Evolutionary conservation across 2,113 vertebrate species (phyloP).

Genomic region (Rousettus leschenaultii): DNA sequence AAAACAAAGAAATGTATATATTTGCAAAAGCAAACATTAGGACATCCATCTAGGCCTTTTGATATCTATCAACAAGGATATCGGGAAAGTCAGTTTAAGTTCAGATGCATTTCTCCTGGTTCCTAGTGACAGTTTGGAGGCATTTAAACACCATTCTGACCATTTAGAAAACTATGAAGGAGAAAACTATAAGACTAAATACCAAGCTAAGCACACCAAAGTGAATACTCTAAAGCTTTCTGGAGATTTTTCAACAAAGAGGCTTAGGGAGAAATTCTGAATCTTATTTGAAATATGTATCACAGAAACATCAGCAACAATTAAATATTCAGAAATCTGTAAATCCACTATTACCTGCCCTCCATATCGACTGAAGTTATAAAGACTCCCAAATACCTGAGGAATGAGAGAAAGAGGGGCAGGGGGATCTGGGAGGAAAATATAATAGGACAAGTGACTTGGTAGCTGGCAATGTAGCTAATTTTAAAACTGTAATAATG

Average conservation of each 20-base stretch:
- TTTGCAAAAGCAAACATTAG: slow-evolving; percentile 82
- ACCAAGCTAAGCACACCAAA: not conserved
- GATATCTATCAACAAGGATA: slow-evolving; percentile 74
- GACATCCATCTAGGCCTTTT: slow-evolving; percentile 69
- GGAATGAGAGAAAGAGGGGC: not conserved
- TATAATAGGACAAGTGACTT: not conserved
- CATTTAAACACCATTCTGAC: slow-evolving; percentile 66
- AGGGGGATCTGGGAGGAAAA: not conserved
- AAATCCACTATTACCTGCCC: not conserved
- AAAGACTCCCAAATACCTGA: not conserved
- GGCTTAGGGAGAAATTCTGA: not conserved
- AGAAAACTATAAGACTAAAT: not conserved
- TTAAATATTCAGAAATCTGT: not conserved
- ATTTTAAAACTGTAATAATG: not conserved
- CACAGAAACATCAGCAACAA: not conserved
- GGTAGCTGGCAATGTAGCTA: not conserved
- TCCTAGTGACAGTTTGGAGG: slow-evolving; percentile 70
- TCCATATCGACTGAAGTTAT: not conserved
- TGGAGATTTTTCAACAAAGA: not conserved
- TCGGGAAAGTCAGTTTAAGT: slow-evolving; percentile 73
- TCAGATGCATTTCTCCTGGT: slow-evolving; percentile 72
- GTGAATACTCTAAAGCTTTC: not conserved
- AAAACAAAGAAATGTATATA: slow-evolving; percentile 71
- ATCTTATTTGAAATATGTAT: not conserved
- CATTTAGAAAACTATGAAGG: not conserved